Evolutionary conservation across 2,113 vertebrate species (phyloP).

Genomic region (Pitta sordida): DNA sequence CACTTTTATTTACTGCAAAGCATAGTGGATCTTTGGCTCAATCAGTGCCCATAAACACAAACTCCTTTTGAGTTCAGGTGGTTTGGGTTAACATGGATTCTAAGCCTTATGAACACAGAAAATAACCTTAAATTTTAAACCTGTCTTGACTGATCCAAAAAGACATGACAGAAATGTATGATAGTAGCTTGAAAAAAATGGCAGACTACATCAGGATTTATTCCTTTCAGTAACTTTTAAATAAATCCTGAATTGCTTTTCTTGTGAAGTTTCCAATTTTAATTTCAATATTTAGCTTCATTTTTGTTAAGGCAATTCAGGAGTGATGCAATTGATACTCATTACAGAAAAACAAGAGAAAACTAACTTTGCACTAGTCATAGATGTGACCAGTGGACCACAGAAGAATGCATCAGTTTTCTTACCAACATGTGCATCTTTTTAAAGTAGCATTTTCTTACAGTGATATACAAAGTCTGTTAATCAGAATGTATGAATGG

Average conservation of each 20-base stretch:
- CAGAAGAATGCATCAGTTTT: not conserved
- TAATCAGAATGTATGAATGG: fast-evolving
- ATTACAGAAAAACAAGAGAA: not conserved
- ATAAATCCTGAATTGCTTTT: not conserved
- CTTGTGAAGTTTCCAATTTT: not conserved
- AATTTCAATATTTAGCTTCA: not conserved
- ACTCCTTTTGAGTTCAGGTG: not conserved
- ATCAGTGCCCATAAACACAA: too few relatives aligned
- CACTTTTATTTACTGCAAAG: not conserved
- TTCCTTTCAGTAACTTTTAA: not conserved
- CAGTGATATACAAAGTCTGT: not conserved
- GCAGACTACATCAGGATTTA: not conserved
- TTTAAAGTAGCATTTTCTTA: not conserved
- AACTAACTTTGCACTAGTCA: not conserved
- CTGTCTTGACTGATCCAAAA: not conserved
- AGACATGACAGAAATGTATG: not conserved
- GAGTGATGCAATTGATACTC: not conserved
- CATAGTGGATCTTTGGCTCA: not conserved
- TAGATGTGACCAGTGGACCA: not conserved
- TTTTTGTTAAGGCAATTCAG: not conserved
- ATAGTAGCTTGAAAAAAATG: not conserved
- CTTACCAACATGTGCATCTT: not conserved
- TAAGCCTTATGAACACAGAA: not conserved
- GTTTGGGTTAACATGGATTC: not conserved
- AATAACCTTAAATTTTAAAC: not conserved